Conservation (phyloP, 2,888 invertebrate species). For the Chrysina gloriosa region DNA sequence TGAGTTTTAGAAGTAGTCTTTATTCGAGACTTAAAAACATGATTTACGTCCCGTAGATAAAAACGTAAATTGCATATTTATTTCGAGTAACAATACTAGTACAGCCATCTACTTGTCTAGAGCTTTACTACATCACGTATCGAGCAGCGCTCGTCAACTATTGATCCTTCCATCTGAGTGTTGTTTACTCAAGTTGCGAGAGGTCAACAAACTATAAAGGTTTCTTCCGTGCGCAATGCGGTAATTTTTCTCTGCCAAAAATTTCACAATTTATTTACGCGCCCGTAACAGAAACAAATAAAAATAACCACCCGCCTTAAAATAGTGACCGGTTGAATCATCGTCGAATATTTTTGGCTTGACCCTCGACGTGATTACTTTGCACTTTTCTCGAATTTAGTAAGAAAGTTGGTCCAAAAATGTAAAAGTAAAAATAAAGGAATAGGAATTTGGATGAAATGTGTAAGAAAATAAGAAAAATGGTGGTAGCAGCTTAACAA, state of each 20-base stretch:
- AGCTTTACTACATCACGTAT: no score
- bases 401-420: no score
- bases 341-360: neutral
- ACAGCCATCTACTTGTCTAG: neutral
- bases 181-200: neutral
- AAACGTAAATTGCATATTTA: no score
- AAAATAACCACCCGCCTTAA: slow-evolving; percentile 24
- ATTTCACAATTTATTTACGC: slow-evolving; percentile 10
- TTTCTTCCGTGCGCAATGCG: neutral
- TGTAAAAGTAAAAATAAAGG: no score
- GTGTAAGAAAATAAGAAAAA: no score
- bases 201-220: slow-evolving; percentile 23
- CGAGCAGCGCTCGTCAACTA: neutral
- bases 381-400: slow-evolving; percentile 14
- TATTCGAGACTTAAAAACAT: no score
- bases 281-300: slow-evolving; percentile 1
- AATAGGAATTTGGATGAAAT: no score
- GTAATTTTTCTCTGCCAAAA: slow-evolving; percentile 6
- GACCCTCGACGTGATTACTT: slow-evolving; percentile 4
- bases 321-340: slow-evolving; percentile 28
- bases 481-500: no score
- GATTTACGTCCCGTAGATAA: no score
- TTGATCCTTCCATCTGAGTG: slow-evolving; percentile 18
- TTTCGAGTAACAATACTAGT: no score
- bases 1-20: no score